Conservation (phyloP, 2,113 vertebrate species). For the Nesogale talazaci region DNA sequence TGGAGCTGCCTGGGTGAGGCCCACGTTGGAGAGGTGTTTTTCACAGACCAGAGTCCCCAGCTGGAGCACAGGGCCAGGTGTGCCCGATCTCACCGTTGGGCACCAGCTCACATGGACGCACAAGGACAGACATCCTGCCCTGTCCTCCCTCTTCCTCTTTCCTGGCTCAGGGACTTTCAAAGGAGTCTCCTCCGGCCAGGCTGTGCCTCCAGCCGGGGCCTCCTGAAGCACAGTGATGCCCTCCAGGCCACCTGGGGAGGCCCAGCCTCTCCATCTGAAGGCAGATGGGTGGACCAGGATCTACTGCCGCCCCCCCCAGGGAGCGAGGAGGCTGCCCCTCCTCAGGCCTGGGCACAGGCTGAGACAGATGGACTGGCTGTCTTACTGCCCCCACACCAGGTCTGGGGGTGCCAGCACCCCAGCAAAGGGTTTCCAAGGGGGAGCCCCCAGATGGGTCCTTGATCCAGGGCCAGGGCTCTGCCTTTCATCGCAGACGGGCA, state of each 20-base stretch:
- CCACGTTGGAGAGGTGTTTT: background rate
- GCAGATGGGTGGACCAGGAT: constrained; percentile 78
- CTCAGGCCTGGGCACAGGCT: constrained; percentile 54
- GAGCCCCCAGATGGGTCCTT: background rate
- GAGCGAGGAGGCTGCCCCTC: constrained; percentile 59
- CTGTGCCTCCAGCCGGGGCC: background rate
- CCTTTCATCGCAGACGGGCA: background rate
- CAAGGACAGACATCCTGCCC: constrained; percentile 61
- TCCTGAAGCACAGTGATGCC: constrained; percentile 77
- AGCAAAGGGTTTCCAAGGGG: background rate
- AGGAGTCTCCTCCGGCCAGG: constrained; percentile 54
- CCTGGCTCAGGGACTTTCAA: constrained; percentile 66
- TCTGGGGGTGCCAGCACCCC: constrained; percentile 14
- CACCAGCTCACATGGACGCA: constrained; percentile 69
- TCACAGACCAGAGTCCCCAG: constrained; percentile 40
- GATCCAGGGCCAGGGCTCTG: constrained; percentile 32
- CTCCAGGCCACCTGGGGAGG: constrained; percentile 82
- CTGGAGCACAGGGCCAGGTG: background rate
- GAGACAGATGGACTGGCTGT: constrained; percentile 65
- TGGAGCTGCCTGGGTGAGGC: background rate
- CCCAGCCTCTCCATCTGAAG: constrained; percentile 77
- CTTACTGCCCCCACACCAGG: background rate
- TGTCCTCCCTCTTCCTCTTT: constrained; percentile 68
- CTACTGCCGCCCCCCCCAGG: constrained; percentile 15
- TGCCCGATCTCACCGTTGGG: constrained; percentile 42